Evolutionary conservation across 2,113 vertebrate genomes (phyloP).

Genomic region (Thunnus thynnus): DNA sequence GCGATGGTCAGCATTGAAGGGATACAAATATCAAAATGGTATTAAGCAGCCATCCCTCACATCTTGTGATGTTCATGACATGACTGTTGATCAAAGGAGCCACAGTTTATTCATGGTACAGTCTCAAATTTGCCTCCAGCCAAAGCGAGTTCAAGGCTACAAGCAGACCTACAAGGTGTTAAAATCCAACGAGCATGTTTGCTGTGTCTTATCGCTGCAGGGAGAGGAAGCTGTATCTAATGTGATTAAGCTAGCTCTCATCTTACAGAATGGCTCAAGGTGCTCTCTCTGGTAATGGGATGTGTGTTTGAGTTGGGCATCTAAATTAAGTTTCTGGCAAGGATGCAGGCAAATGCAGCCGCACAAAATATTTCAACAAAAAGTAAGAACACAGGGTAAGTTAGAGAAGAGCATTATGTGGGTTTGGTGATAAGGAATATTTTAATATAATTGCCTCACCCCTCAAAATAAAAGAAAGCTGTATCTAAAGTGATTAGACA

Average conservation of each 20-base stretch:
- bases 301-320: conserved; percentile 36
- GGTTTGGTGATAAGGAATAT: background rate
- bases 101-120: background rate
- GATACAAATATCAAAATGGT: conserved; percentile 2
- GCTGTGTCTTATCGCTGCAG: conserved; percentile 21
- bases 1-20: background rate
- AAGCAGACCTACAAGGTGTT: conserved; percentile 35
- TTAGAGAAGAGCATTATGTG: background rate
- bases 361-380: conserved; percentile 15
- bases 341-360: background rate
- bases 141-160: conserved; percentile 11
- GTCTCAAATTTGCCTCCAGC: conserved; percentile 18
- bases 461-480: background rate
- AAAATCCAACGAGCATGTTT: conserved; percentile 23
- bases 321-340: conserved; percentile 12
- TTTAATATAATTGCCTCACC: background rate
- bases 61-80: conserved; percentile 12
- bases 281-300: conserved; percentile 13
- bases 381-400: background rate
- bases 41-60: background rate
- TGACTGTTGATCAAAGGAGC: background rate
- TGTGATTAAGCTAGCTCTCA: conserved; percentile 48
- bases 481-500: background rate
- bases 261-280: conserved; percentile 3
- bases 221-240: conserved; percentile 45